A percentile compares a stretch with the other conserved stretches of the same genome.
Evolutionary conservation across 2,888 invertebrate genomes (phyloP).

Genomic region (Heliconius charithonia): DNA sequence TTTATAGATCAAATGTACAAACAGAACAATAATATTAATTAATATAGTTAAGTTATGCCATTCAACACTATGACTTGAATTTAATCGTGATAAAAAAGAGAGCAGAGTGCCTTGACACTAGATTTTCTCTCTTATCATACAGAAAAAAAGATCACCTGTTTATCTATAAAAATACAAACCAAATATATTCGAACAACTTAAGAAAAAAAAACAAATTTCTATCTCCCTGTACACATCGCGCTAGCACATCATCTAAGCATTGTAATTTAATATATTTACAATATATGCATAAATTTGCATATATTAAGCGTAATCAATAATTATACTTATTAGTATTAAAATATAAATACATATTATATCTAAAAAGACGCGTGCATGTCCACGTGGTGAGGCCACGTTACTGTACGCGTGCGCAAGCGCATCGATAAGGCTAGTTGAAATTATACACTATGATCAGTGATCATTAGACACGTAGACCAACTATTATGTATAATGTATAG

Average conservation of each 20-base stretch:
- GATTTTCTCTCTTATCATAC: background rate
- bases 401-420: conserved; percentile 37
- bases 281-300: conserved; percentile 33
- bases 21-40: no score
- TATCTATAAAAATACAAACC: no score
- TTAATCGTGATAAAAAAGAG: background rate
- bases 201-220: conserved; percentile 7
- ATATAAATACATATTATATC: conserved; percentile 11
- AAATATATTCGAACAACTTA: background rate
- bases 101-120: background rate
- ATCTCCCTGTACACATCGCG: conserved; percentile 16
- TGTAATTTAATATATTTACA: conserved; percentile 27
- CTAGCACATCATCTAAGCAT: conserved; percentile 17
- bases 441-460: conserved; percentile 17
- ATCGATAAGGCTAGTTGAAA: conserved; percentile 33
- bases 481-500: conserved; percentile 22
- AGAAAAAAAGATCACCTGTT: no score
- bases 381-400: conserved; percentile 42
- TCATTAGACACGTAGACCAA: conserved; percentile 23
- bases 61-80: background rate
- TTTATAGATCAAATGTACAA: no score
- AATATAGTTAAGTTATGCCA: no score
- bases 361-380: conserved; percentile 29
- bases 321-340: background rate
- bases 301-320: conserved; percentile 1